Conservation (phyloP, 2,113 vertebrate genomes). For the Prolemur simus region DNA sequence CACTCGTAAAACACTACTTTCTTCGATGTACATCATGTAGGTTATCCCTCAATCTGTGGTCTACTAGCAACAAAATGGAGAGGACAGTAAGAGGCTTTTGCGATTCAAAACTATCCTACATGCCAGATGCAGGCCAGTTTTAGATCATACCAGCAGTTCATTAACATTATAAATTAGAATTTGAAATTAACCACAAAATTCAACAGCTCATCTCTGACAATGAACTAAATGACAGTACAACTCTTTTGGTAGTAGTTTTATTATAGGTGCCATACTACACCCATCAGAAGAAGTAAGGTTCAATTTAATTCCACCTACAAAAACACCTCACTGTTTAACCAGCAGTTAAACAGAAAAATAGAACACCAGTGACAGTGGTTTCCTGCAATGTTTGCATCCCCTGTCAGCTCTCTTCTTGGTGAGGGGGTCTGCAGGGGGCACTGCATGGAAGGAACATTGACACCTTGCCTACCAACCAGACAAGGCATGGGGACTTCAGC, state of each 20-base stretch:
- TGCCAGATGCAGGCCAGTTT: background rate
- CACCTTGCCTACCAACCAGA: too few species aligned
- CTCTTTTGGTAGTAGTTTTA: background rate
- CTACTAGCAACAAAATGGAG: background rate
- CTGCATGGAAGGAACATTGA: background rate
- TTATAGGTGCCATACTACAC: background rate
- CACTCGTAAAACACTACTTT: background rate
- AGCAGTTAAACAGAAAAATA: background rate
- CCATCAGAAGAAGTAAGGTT: background rate
- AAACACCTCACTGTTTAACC: background rate
- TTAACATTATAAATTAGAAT: slow-evolving; percentile 32
- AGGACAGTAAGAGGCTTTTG: background rate
- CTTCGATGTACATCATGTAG: background rate
- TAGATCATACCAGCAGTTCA: background rate
- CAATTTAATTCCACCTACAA: slow-evolving; percentile 24
- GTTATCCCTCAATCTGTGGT: background rate
- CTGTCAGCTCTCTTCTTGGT: background rate
- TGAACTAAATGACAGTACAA: background rate
- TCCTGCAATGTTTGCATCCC: background rate
- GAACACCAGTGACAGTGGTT: background rate
- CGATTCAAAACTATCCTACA: background rate
- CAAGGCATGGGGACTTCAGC: background rate
- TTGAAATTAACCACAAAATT: slow-evolving; percentile 41
- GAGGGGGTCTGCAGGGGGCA: too few species aligned
- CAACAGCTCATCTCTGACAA: background rate